Evolutionary conservation across 1,140 invertebrate species (phyloP), one percentile per base, ranked within the genome.

Genomic region (Drosophila ficusphila): DNA sequence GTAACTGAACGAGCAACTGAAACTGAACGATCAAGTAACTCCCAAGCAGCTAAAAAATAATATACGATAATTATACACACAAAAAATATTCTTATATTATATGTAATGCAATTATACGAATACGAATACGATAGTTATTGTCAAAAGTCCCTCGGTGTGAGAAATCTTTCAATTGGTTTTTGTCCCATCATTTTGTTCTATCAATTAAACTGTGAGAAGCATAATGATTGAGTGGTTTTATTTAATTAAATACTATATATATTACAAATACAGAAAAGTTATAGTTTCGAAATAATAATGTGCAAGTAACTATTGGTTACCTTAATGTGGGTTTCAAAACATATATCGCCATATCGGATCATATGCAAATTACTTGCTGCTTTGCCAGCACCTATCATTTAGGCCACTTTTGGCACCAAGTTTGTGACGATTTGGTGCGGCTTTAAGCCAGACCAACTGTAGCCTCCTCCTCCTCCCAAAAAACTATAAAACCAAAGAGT

Each of bases 61-160:
- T 53, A 82, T 64, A 41, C 16, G n/a, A 62, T 56, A 70, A 73
- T 53, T 53, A 77, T 44, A 76, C 53, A 76, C 44, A 70, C 53
- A 47, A 56, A 56, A 47, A 31, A 54, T 52, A 76, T 53, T 54
- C 31, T 42, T 51, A 53, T 69, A 74, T 42, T 51, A 53, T 69
- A 74, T 75, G 44, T 76, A 70, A 76, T 73, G 48, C 33, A 79
- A 79, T 79, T 79, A 81, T 81, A 76, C 58, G 39, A 81, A 81
- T 81, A 76, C 58, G 39, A 81, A 46, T 67, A 78, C 33, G 34
- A 53, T 78, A 83, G 79, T 65, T 78, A 83, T 65, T 83, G 78
- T 61, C 49, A 77, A n/a, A n/a, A 16, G 21, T 27, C 42, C 5
- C 8, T 25, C 23, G 9, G 42, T 46, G 42, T 14, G 27, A 57